Percentiles rank a stretch among this genome's conserved stretches.
Conservation (phyloP, 2,888 invertebrate species). For the Cephonodes hylas region DNA sequence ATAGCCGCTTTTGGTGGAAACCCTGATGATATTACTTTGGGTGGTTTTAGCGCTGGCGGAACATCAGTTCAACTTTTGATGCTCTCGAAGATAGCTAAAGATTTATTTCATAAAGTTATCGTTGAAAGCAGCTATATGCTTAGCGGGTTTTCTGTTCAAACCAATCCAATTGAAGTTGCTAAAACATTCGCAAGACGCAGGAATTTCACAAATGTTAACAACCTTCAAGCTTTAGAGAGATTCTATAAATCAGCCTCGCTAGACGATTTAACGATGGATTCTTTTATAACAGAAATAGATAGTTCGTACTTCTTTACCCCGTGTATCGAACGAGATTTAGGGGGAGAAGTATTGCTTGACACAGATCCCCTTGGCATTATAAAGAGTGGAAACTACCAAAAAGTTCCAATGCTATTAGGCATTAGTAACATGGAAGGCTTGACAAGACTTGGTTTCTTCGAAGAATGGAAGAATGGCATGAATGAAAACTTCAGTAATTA, state of each 20-base stretch:
- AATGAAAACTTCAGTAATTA: conserved; percentile 55
- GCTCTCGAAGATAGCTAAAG: conserved; percentile 37
- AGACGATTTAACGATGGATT: conserved; percentile 30
- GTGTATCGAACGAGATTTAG: background rate
- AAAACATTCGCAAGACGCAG: conserved; percentile 33
- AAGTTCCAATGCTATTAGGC: conserved; percentile 20
- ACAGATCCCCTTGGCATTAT: background rate
- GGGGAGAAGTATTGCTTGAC: background rate
- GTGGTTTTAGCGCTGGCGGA: conserved; percentile 42
- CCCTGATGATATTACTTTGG: conserved; percentile 44
- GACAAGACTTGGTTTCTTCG: conserved; percentile 34
- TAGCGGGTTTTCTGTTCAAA: conserved; percentile 33
- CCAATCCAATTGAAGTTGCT: conserved; percentile 44
- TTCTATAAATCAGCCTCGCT: conserved; percentile 43
- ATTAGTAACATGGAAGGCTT: conserved; percentile 11
- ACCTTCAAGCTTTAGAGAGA: conserved; percentile 41
- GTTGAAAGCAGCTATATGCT: conserved; percentile 43
- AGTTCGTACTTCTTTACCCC: conserved; percentile 21
- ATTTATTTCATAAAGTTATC: conserved; percentile 44
- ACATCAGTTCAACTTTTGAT: conserved; percentile 37
- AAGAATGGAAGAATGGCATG: conserved; percentile 43
- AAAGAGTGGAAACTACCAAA: conserved; percentile 6
- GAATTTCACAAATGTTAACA: conserved; percentile 36
- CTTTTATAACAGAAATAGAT: conserved; percentile 27
- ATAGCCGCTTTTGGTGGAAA: conserved; percentile 48